Conservation (phyloP, 1,140 invertebrate species). For the Caligus rogercresseyi region DNA sequence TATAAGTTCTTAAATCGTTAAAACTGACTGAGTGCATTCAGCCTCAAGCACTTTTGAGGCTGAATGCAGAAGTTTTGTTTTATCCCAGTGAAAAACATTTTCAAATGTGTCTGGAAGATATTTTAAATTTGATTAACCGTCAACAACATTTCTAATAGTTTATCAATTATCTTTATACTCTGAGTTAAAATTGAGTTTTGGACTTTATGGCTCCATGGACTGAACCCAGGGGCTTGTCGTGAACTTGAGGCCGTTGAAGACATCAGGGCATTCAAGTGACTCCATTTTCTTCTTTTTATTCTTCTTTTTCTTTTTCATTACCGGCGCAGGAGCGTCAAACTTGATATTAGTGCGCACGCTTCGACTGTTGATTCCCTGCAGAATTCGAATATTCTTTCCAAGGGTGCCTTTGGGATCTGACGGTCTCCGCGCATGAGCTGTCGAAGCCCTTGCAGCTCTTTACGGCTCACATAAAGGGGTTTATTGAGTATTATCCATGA, state of each 20-base stretch:
- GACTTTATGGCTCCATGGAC: not conserved
- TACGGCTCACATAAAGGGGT: conserved; percentile 30
- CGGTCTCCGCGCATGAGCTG: conserved; percentile 28
- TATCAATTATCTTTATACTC: too few species aligned
- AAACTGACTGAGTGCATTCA: too few species aligned
- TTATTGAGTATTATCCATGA: conserved; percentile 36
- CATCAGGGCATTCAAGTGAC: not conserved
- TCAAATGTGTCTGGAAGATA: too few species aligned
- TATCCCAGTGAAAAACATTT: too few species aligned
- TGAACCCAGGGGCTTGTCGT: not conserved
- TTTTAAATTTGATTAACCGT: too few species aligned
- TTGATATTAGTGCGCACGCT: conserved; percentile 90
- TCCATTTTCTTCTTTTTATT: not conserved
- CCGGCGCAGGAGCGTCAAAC: conserved; percentile 35
- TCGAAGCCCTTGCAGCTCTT: conserved; percentile 24
- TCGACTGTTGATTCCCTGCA: conserved; percentile 68
- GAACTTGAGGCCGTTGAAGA: not conserved
- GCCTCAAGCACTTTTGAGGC: too few species aligned
- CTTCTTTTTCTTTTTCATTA: not conserved
- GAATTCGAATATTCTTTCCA: conserved; percentile 81
- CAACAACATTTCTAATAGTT: too few species aligned
- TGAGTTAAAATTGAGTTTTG: too few species aligned
- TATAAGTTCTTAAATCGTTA: too few species aligned
- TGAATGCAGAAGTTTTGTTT: too few species aligned
- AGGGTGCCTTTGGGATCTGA: conserved; percentile 33